Base-by-base conservation (phyloP, 30 jellyfish, hydroid and myxozoan genomes). In the Aurelia sp. region DNA sequence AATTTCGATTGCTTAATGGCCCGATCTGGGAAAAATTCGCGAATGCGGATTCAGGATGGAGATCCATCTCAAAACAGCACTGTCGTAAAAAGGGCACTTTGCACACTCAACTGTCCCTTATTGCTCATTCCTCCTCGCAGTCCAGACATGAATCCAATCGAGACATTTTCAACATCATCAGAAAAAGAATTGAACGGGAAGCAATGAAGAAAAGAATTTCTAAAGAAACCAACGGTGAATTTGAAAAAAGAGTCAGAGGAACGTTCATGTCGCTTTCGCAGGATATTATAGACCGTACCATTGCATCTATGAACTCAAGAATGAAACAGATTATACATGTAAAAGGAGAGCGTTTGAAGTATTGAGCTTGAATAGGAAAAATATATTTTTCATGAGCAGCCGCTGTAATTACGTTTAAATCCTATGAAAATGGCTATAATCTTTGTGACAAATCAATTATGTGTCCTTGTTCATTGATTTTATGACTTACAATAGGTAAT, bases 21-120 rank as follows among this genome's bases (percentile, higher is more conserved):
- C n/a, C n/a, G n/a, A n/a, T n/a, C n/a, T n/a, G n/a, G n/a, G n/a
- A n/a, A n/a, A n/a, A n/a, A n/a, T n/a, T n/a, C n/a, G n/a, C n/a
- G n/a, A 72, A 24, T 50, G 63, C 47, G 84, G 84, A 51, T 72
- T 44, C 68, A 72, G 84, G 84, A 72, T 72, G 84, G 84, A 19
- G 68, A 72, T 67, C 84, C 69, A 24, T 72, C 84, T 18, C 84
- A 72, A 53, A 21, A 72, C 72, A 47, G 84, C 84, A 31, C n/a
- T 27, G 21, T 72, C 51, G 84, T 67, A 15, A 31, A 24, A 72
- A 72, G 41, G 8, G 61, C 84, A 9, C 50, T 72, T 66, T 18
- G 61, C 50, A 53, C 38, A 51, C 58, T 72, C 20, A 72, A 72
- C 83, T 72, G 67, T 15, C 67, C 41, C 15, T 72, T 72, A 67